Conservation (phyloP, 2,888 invertebrate species). For the Drosophila kanekoi region DNA sequence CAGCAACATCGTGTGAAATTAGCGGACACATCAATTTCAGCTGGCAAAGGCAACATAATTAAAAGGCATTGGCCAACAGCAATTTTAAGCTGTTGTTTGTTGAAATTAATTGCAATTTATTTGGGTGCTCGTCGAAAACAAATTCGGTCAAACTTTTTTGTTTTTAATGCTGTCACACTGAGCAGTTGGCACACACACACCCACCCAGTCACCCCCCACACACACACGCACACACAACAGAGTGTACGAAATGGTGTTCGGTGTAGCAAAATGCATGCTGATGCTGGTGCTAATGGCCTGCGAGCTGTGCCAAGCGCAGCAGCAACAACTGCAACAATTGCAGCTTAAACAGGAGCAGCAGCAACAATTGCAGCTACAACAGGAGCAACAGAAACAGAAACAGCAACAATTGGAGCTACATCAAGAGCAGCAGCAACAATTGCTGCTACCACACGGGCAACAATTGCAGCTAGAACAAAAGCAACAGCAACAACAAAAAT, state of each 20-base stretch:
- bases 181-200: constrained; percentile 15
- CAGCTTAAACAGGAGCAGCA: neutral
- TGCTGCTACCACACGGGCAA: neutral
- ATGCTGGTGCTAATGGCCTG: constrained; percentile 29
- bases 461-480: constrained; percentile 4
- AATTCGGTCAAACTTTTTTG: constrained; percentile 47
- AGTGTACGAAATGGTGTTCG: constrained; percentile 29
- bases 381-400: too few relatives aligned
- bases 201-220: too few relatives aligned
- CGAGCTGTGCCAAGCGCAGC: constrained; percentile 5
- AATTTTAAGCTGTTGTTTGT: constrained; percentile 44
- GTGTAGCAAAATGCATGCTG: constrained; percentile 6
- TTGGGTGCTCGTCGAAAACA: constrained; percentile 31
- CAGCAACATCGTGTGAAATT: constrained; percentile 31
- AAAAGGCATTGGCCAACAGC: constrained; percentile 57
- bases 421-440: too few relatives aligned
- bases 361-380: too few relatives aligned
- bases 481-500: constrained; percentile 23
- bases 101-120: constrained; percentile 71
- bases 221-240: neutral
- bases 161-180: constrained; percentile 48
- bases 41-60: constrained; percentile 67
- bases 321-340: constrained; percentile 20
- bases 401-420: too few relatives aligned
- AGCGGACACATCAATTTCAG: constrained; percentile 67